These are phyloP conservation scores for Schizaphis graminum DNA, from an alignment of 2,888 invertebrate genomes.

Conservation along the genomic window DNA sequence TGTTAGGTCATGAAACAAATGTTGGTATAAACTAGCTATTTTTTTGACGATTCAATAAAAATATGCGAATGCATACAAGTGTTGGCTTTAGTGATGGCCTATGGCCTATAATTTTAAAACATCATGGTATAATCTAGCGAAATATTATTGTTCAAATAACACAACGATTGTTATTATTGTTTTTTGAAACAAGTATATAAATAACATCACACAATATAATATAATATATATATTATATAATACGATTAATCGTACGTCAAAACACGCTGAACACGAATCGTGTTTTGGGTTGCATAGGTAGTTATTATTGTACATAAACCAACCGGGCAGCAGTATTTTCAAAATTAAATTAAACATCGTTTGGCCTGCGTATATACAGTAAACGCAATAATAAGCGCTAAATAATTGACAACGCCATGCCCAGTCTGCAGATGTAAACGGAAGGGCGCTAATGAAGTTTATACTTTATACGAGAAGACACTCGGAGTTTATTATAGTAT, in stretches of 20 bases:
- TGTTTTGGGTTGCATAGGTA: background rate
- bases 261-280: background rate
- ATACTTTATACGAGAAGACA: background rate
- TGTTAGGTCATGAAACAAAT: too few relatives aligned
- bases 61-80: too few relatives aligned
- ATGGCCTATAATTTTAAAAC: background rate
- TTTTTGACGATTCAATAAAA: too few relatives aligned
- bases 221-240: too few relatives aligned
- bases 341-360: background rate
- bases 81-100: too few relatives aligned
- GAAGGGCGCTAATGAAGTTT: constrained; percentile 1
- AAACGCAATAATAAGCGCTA: background rate
- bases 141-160: background rate
- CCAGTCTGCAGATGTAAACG: background rate
- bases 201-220: background rate
- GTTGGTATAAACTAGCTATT: too few relatives aligned
- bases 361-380: background rate
- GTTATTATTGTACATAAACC: background rate
- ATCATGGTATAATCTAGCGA: background rate
- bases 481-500: background rate
- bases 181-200: background rate
- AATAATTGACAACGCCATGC: constrained; percentile 5
- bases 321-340: background rate
- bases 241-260: background rate
- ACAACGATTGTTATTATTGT: background rate